Conservation (phyloP, 2,888 invertebrate species). For the Ptilodon capucinus region DNA sequence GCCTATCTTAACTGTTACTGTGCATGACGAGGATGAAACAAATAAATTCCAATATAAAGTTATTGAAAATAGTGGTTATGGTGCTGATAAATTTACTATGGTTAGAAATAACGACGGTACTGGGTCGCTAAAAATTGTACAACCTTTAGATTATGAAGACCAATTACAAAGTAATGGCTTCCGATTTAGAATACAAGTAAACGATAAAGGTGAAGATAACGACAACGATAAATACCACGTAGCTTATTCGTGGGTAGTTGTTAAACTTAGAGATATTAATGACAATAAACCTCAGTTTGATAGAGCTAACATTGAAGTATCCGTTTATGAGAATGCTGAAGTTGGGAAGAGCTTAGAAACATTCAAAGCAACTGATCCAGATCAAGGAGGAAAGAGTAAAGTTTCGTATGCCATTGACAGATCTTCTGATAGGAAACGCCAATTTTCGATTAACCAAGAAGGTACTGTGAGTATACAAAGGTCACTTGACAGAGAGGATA, state of each 20-base stretch:
- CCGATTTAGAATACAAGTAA: conserved; percentile 96
- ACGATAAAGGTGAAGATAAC: conserved; percentile 96
- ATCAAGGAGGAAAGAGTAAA: conserved; percentile 96
- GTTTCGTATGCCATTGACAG: conserved; percentile 96
- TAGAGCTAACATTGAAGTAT: conserved; percentile 95
- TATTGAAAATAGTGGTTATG: conserved; percentile 96
- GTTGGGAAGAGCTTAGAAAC: conserved; percentile 95
- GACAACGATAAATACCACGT: conserved; percentile 99
- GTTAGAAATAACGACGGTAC: conserved; percentile 97
- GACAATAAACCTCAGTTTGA: conserved; percentile 98
- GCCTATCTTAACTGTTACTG: conserved; percentile 96
- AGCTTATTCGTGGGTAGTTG: conserved; percentile 97
- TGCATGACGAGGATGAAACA: conserved; percentile 97
- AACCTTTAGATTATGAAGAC: conserved; percentile 97
- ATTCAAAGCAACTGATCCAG: conserved; percentile 97
- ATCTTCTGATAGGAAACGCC: conserved; percentile 94
- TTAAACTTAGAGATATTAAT: conserved; percentile 96
- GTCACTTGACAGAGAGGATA: conserved; percentile 95
- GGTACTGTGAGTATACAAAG: conserved; percentile 97
- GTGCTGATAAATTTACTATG: conserved; percentile 98
- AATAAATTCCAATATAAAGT: conserved; percentile 98
- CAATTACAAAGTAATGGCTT: conserved; percentile 97
- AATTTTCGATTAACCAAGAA: conserved; percentile 96
- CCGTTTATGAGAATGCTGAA: conserved; percentile 95
- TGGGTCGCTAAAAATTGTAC: conserved; percentile 96